These are phyloP conservation scores for Eupeodes latifasciatus DNA, from an alignment of 2,888 invertebrate species.

Conservation along the genomic window DNA sequence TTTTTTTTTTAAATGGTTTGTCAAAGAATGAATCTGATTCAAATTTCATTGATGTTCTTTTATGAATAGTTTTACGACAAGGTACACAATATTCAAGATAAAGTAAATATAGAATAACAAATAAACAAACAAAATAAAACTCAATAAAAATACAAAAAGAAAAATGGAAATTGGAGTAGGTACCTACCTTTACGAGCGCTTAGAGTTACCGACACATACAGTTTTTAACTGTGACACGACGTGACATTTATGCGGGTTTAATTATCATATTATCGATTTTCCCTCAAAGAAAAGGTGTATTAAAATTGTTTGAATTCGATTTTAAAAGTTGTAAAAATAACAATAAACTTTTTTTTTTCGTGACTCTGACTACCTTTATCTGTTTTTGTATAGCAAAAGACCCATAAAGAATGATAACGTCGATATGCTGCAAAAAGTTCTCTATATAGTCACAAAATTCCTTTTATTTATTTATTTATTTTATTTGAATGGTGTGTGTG, in stretches of 20 bases:
- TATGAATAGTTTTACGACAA: background rate
- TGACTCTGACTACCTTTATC: background rate
- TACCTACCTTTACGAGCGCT: background rate
- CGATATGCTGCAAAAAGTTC: too few species aligned
- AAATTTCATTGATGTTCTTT: constrained; percentile 2
- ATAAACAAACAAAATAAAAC: background rate
- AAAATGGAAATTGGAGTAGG: background rate
- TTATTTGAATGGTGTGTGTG: too few species aligned
- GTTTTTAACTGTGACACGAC: background rate
- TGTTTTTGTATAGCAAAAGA: too few species aligned
- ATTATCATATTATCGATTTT: constrained; percentile 6
- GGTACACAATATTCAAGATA: background rate
- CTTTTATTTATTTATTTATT: too few species aligned
- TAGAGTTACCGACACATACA: background rate
- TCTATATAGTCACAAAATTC: too few species aligned
- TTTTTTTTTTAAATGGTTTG: background rate
- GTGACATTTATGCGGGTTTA: constrained; percentile 6
- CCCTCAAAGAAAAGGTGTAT: background rate
- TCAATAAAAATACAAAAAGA: background rate
- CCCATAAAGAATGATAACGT: background rate
- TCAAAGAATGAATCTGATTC: background rate
- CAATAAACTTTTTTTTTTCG: constrained; percentile 1
- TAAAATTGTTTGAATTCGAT: background rate
- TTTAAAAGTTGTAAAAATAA: constrained; percentile 10
- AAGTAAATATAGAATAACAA: background rate